Base-by-base conservation (phyloP, 2,888 invertebrate species). In the Dendrolimus pini region DNA sequence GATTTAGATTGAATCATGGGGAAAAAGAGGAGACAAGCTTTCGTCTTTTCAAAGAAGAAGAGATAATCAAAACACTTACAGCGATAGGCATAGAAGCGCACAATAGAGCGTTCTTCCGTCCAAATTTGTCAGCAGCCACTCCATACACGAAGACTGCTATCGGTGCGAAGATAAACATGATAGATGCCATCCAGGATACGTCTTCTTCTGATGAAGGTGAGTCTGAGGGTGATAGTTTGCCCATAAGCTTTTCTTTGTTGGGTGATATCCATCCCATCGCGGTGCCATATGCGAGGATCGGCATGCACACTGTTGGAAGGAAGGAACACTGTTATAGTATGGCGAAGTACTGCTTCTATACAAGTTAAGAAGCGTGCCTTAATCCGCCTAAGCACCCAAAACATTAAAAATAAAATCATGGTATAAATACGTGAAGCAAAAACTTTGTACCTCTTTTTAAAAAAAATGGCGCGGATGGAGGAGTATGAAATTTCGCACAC, bases 181-280 rank as follows among this genome's bases (percentile, higher is more conserved):
- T 82, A 2, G 92, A 92, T 0, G 92, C 92, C 78, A 93, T 85
- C 92, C 92, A 92, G 0, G 92, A 91, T 0, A 92, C 81, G 41
- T 91, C 85, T 60, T 89, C 87, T 61, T 89, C 84, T 0, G 85
- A 74, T 1, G 91, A 65, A 0, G 87, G 82, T 0, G 65, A 57
- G 10, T 69, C 70, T 0, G 91, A 78, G 0, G 92, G 91, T 0
- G 90, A 82, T 0, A 65, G 57, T 1, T 78, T 74, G 0, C 92
- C 84, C 80, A 90, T 86, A 7, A 93, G 83, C 0, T 90, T 72
- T 0, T 82, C 83, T 54, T 91, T 85, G 72, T 92, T 83, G 0
- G 93, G 92, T 0, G 93, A 92, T 7, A 92, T 87, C 92, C 92
- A 93, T 0, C 92, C 93, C 76, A 92, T 86, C 0, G 91, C 90